Base-by-base conservation (phyloP, 1,140 invertebrate genomes). In the Brachionus paranguensis region DNA sequence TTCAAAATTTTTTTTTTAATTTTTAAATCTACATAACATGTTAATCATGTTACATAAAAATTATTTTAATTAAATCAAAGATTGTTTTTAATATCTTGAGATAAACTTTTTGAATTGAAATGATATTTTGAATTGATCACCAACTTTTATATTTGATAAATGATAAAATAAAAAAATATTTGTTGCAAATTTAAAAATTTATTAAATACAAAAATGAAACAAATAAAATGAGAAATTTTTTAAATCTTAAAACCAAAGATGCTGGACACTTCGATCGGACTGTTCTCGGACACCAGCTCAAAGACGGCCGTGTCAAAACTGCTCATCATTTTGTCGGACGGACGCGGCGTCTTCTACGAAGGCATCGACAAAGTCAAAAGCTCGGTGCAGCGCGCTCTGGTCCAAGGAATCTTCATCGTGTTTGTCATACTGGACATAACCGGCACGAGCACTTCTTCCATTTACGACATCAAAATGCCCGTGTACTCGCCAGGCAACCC, bases 351-450 rank as follows among this genome's bases (percentile, higher is more conserved):
- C 65, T 95, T 95, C 88, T 93, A 93, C n/a, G 95, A 98, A 88
- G 96, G 96, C 4, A 92, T 92, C 85, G 92, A 93, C 0, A 91
- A 90, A 53, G 93, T 99, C 0, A 91, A 92, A 74, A 91, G 92
- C 84, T 93, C 95, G 1, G 93, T 99, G 1, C 91, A 94, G 86
- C 90, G 92, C 86, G 94, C 95, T 4, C 92, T 93, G 85, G 91
- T 95, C 68, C 91, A 93, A 27, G 92, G 94, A 53, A 93, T 99
- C 84, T 98, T 99, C 88, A 91, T 96, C 74, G 94, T 99, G 0
- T 99, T 98, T 88, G 92, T 99, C 50, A 94, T 99, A 79, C 92
- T 99, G 29, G 97, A 99, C 88, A 97, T 95, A 90, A 95, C 95
- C 3, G 91, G 93, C 50, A 95, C 93, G 87, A 95, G 94, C 14